A percentile compares a stretch with the other conserved stretches of the same genome.
Conservation (phyloP, 2,888 invertebrate genomes). For the Cantharis rufa region DNA sequence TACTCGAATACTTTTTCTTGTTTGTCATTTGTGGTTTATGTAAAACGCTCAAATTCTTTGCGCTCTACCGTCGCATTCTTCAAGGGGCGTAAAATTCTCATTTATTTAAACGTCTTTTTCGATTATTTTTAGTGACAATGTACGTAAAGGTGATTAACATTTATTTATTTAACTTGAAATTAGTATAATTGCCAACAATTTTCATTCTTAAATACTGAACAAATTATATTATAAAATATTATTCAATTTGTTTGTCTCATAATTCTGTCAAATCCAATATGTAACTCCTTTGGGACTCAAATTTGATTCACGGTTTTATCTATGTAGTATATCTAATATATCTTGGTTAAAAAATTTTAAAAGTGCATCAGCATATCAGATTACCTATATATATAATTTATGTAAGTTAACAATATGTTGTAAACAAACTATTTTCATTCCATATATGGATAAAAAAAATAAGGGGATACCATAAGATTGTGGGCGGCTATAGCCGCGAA, state of each 20-base stretch:
- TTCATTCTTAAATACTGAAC: not conserved
- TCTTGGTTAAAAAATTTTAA: too few relatives aligned
- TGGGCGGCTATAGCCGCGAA: too few relatives aligned
- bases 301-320: too few relatives aligned
- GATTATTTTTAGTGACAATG: constrained; percentile 15
- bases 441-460: too few relatives aligned
- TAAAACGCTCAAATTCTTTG: constrained; percentile 32
- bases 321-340: too few relatives aligned
- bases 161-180: constrained; percentile 17
- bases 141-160: not conserved
- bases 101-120: constrained; percentile 12
- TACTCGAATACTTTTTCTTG: constrained; percentile 21
- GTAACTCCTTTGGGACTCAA: too few relatives aligned
- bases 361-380: too few relatives aligned
- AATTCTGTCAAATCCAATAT: not conserved
- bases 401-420: too few relatives aligned
- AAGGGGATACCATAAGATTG: too few relatives aligned
- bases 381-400: too few relatives aligned
- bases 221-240: not conserved
- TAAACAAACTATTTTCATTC: too few relatives aligned
- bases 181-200: not conserved
- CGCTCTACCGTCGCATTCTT: constrained; percentile 31
- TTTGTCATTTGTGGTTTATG: constrained; percentile 23
- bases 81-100: constrained; percentile 34
- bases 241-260: not conserved